Evolutionary conservation across 2,113 vertebrate genomes (phyloP).

Genomic region (Carollia perspicillata): DNA sequence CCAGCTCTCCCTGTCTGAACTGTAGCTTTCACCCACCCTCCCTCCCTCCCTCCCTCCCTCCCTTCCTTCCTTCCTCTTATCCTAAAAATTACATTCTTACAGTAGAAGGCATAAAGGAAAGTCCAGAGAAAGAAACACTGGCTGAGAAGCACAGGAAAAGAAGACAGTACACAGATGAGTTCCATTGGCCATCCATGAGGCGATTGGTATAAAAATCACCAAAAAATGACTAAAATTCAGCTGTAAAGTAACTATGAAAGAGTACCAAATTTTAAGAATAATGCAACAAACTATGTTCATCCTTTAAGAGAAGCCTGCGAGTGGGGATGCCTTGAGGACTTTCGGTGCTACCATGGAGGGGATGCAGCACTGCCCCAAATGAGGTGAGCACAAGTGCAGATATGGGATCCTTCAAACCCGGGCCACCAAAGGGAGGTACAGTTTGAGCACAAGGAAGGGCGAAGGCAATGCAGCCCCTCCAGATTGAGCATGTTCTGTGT

Average conservation of each 20-base stretch:
- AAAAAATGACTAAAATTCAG: background rate
- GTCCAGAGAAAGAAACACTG: background rate
- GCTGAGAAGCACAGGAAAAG: background rate
- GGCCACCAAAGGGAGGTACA: background rate
- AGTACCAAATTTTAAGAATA: background rate
- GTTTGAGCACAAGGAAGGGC: background rate
- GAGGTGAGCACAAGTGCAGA: background rate
- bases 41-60: background rate
- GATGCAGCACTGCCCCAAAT: background rate
- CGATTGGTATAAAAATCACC: background rate
- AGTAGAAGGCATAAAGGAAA: background rate
- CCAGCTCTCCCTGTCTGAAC: background rate
- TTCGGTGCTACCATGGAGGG: background rate
- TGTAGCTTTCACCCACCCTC: background rate
- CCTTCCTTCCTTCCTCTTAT: background rate
- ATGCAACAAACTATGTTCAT: background rate
- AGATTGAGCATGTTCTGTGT: background rate
- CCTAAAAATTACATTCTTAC: background rate
- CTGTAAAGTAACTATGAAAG: background rate
- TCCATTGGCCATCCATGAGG: background rate
- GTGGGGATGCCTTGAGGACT: background rate
- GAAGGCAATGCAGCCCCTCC: background rate
- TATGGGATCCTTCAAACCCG: background rate
- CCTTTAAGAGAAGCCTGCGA: background rate
- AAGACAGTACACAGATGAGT: background rate